Evolutionary conservation across 2,113 vertebrate genomes (phyloP).

Genomic region (Pimephales promelas): DNA sequence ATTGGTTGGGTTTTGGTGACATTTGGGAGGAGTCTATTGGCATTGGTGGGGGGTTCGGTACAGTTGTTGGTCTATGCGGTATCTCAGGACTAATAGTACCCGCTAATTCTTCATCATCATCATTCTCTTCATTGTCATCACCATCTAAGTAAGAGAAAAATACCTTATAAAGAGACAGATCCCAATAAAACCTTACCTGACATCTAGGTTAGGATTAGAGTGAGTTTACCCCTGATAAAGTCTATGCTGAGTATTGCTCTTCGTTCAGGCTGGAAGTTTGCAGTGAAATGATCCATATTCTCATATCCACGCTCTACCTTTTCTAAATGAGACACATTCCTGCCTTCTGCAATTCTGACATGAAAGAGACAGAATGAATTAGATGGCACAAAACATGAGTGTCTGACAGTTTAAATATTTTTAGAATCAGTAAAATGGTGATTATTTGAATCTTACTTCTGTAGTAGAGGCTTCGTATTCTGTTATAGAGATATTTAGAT

Average conservation of each 20-base stretch:
- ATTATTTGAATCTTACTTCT: constrained; percentile 75
- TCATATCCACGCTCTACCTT: constrained; percentile 91
- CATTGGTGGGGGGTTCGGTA: constrained; percentile 47
- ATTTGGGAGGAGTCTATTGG: neutral
- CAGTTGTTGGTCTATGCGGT: constrained; percentile 32
- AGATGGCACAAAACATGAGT: neutral
- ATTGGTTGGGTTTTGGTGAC: constrained; percentile 9
- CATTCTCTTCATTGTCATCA: constrained; percentile 57
- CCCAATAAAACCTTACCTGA: neutral
- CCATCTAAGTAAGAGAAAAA: constrained; percentile 24
- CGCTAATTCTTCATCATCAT: constrained; percentile 64
- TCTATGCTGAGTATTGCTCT: constrained; percentile 84
- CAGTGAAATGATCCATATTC: constrained; percentile 89
- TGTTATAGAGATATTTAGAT: constrained; percentile 65
- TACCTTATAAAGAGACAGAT: neutral
- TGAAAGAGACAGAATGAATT: neutral
- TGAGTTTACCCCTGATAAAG: constrained; percentile 84
- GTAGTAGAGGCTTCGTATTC: constrained; percentile 88
- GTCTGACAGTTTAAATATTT: neutral
- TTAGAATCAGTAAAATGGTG: neutral
- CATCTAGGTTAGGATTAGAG: neutral
- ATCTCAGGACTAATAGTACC: constrained; percentile 56
- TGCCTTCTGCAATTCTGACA: constrained; percentile 84
- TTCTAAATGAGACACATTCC: constrained; percentile 86
- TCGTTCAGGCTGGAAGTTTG: constrained; percentile 85